These are phyloP conservation scores for Hecatera dysodea DNA, from an alignment of 2,888 invertebrate species.

Conservation along the genomic window DNA sequence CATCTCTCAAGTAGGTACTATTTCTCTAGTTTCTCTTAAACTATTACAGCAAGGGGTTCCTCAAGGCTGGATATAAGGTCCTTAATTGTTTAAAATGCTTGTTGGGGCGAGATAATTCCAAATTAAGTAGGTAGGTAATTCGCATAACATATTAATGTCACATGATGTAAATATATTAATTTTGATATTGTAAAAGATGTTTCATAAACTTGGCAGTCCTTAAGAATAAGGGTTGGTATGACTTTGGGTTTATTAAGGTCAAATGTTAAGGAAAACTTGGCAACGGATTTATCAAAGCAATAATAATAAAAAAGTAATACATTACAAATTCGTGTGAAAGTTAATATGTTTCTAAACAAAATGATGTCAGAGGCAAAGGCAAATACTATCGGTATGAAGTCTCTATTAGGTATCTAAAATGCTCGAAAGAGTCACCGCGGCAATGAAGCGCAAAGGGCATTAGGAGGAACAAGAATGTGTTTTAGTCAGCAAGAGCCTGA, in stretches of 20 bases:
- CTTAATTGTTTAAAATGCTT: neutral
- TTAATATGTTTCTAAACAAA: slow-evolving; percentile 6
- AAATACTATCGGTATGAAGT: neutral
- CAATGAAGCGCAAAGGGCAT: too few relatives aligned
- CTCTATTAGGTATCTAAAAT: neutral
- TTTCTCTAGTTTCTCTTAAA: slow-evolving; percentile 37
- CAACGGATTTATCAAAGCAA: neutral
- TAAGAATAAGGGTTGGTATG: neutral
- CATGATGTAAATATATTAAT: neutral
- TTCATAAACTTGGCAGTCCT: neutral
- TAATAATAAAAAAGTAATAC: neutral
- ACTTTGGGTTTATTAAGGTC: slow-evolving; percentile 13
- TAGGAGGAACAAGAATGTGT: too few relatives aligned
- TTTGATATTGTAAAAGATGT: neutral
- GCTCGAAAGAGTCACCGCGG: too few relatives aligned
- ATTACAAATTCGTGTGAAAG: slow-evolving; percentile 4
- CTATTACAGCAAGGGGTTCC: slow-evolving; percentile 1
- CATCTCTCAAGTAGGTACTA: slow-evolving; percentile 24
- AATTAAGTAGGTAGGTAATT: neutral
- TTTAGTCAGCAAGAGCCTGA: too few relatives aligned
- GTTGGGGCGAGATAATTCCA: too few relatives aligned
- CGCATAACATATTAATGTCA: too few relatives aligned
- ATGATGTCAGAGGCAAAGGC: neutral
- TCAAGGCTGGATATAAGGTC: neutral
- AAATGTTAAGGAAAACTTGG: slow-evolving; percentile 15